These are phyloP conservation scores for Asteroscopus sphinx DNA, from an alignment of 2,888 invertebrate species.

Conservation along the genomic window DNA sequence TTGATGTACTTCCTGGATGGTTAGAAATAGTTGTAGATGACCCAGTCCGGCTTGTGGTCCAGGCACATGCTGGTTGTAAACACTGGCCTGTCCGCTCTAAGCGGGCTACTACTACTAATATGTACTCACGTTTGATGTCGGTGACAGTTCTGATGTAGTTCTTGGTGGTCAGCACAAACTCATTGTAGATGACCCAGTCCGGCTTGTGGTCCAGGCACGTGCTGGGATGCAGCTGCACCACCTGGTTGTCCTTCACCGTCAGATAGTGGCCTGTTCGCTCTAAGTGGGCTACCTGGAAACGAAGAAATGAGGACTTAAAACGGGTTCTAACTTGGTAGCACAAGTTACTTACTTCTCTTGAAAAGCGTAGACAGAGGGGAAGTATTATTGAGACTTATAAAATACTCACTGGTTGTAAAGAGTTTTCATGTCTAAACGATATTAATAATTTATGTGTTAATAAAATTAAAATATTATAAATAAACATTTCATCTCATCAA, in stretches of 20 bases:
- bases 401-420: too few species aligned
- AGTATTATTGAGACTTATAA: too few species aligned
- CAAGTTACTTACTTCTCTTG: too few species aligned
- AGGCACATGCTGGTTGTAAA: slow-evolving; percentile 99
- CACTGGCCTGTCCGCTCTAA: slow-evolving; percentile 99
- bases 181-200: slow-evolving; percentile 99
- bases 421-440: too few species aligned
- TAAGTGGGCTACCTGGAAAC: slow-evolving; percentile 96
- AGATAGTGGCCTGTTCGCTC: slow-evolving; percentile 99
- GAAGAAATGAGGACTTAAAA: background rate
- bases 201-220: slow-evolving; percentile 99
- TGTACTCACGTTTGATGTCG: slow-evolving; percentile 98
- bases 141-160: slow-evolving; percentile 99
- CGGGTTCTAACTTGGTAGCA: too few species aligned
- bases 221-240: slow-evolving; percentile 99
- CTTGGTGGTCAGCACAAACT: slow-evolving; percentile 99
- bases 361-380: too few species aligned
- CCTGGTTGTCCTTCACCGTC: slow-evolving; percentile 99
- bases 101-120: slow-evolving; percentile 93
- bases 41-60: slow-evolving; percentile 99
- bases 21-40: slow-evolving; percentile 99
- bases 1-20: slow-evolving; percentile 99
- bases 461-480: too few species aligned
- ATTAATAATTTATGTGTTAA: too few species aligned
- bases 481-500: too few species aligned